Conservation (phyloP, 2,113 vertebrate species). For the Hypomesus transpacificus region DNA sequence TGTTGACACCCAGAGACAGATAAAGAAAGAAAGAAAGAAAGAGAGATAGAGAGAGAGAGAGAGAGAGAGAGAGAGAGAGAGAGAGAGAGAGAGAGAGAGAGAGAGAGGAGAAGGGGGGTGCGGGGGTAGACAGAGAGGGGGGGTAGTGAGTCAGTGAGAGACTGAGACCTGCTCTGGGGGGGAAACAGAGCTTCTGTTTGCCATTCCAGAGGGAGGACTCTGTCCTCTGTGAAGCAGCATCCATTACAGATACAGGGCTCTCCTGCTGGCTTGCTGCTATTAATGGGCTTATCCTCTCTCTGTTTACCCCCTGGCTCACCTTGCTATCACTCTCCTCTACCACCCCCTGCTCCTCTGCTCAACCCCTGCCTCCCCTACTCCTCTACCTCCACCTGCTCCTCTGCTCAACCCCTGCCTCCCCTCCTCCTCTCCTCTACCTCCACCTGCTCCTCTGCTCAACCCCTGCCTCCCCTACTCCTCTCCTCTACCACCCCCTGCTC, state of each 20-base stretch:
- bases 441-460: no score
- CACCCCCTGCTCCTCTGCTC: background rate
- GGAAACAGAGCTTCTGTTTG: background rate
- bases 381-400: background rate
- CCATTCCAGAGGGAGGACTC: background rate
- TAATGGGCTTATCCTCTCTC: background rate
- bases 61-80: background rate
- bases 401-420: background rate
- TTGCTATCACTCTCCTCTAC: background rate
- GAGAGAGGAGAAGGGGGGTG: background rate
- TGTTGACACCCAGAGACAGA: background rate
- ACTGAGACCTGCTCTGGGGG: background rate
- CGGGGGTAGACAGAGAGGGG: background rate
- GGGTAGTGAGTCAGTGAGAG: slow-evolving; percentile 24
- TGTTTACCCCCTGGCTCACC: background rate
- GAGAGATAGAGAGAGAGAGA: background rate
- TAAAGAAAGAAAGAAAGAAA: background rate
- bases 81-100: background rate
- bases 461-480: no score
- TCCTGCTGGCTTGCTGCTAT: slow-evolving; percentile 34
- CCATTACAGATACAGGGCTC: background rate
- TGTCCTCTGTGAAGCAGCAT: background rate
- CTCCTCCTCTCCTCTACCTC: background rate
- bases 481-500: background rate
- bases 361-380: background rate